These are phyloP conservation scores for Castor canadensis DNA, from an alignment of 2,113 vertebrate species.

Conservation along the genomic window DNA sequence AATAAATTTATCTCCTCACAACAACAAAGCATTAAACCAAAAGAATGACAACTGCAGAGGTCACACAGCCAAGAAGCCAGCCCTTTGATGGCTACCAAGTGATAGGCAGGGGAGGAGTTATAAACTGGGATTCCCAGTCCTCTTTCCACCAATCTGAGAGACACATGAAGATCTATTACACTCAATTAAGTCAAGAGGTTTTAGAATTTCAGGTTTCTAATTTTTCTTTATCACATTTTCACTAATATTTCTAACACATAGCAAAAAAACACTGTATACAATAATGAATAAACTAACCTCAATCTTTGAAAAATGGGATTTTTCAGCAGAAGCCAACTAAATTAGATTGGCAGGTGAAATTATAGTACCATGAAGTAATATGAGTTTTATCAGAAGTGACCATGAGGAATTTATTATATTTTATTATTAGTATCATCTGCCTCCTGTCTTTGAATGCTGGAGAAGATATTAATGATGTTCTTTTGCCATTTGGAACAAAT, in stretches of 20 bases:
- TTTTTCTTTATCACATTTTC: neutral
- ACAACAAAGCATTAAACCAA: neutral
- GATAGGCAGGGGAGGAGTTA: neutral
- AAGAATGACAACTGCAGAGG: neutral
- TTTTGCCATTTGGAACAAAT: slow-evolving; percentile 55
- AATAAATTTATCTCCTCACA: neutral
- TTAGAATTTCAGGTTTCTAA: neutral
- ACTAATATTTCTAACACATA: neutral
- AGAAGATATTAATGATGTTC: slow-evolving; percentile 50
- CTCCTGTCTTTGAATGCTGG: slow-evolving; percentile 22
- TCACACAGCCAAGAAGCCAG: neutral
- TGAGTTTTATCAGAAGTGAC: slow-evolving; percentile 38
- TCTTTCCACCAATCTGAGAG: neutral
- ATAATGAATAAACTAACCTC: neutral
- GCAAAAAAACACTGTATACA: neutral
- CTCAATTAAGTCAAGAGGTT: neutral
- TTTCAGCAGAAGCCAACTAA: slow-evolving; percentile 52
- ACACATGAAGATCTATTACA: neutral
- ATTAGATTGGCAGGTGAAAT: slow-evolving; percentile 48
- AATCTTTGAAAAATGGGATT: neutral
- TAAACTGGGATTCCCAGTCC: neutral
- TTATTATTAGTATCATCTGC: slow-evolving; percentile 66
- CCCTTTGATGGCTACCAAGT: neutral
- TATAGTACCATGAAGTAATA: slow-evolving; percentile 12
- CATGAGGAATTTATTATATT: slow-evolving; percentile 20